Conservation (phyloP, 2,888 invertebrate genomes). For the Periphyllus acericola region DNA sequence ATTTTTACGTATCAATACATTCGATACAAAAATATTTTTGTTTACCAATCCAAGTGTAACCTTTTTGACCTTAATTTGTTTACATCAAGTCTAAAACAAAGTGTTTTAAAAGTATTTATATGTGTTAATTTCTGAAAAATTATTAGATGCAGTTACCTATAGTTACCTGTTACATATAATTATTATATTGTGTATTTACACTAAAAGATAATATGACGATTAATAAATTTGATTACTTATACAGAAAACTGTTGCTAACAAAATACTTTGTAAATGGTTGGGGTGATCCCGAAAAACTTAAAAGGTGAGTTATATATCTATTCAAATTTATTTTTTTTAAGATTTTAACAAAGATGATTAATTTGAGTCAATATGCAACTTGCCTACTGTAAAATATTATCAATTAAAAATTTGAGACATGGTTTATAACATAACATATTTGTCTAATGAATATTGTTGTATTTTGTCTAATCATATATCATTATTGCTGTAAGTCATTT, state of each 20-base stretch:
- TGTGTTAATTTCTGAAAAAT: not conserved
- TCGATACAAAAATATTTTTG: constrained; percentile 29
- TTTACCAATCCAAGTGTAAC: constrained; percentile 26
- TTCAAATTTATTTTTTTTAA: constrained; percentile 45
- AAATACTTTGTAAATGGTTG: constrained; percentile 96
- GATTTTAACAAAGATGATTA: not conserved
- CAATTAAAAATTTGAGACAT: not conserved
- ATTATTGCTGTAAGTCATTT: no score
- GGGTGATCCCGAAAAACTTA: constrained; percentile 92
- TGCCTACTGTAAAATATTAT: not conserved
- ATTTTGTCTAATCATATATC: no score
- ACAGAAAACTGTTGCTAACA: constrained; percentile 85
- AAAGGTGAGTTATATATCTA: constrained; percentile 74
- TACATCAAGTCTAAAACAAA: not conserved
- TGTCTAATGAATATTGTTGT: no score
- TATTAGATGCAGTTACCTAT: not conserved
- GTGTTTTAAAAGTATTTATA: not conserved
- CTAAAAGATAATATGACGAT: constrained; percentile 66
- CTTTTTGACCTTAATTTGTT: constrained; percentile 53
- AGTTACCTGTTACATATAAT: not conserved
- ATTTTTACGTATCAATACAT: not conserved
- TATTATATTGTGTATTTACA: not conserved
- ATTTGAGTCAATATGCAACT: constrained; percentile 29
- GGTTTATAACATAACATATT: not conserved
- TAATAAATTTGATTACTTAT: constrained; percentile 78